A percentile compares a stretch with the other conserved stretches of the same genome.
These are phyloP conservation scores for Ichneumon xanthorius DNA, from an alignment of 2,888 invertebrate genomes.

Conservation along the genomic window DNA sequence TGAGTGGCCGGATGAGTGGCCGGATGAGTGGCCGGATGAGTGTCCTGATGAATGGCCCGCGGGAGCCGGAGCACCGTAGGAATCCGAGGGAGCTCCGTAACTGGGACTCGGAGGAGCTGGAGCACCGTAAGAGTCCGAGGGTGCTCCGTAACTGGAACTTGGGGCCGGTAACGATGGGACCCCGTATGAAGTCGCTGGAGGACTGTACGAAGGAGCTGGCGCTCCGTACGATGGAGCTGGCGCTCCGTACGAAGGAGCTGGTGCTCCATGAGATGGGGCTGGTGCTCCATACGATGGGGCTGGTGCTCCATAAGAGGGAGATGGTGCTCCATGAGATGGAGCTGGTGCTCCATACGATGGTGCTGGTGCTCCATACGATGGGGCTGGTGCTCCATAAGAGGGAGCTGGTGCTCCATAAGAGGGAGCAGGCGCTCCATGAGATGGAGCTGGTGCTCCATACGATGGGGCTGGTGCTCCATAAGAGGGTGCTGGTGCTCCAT, in stretches of 20 bases:
- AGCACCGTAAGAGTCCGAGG: conserved; percentile 63
- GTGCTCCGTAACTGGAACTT: conserved; percentile 57
- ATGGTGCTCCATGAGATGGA: conserved; percentile 68
- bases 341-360: conserved; percentile 72
- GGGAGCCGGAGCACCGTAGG: conserved; percentile 63
- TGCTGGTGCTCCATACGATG: neutral
- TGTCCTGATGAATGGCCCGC: conserved; percentile 33
- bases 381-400: neutral
- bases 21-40: neutral
- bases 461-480: conserved; percentile 65
- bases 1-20: neutral
- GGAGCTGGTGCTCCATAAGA: no score
- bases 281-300: conserved; percentile 63
- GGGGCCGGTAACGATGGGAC: conserved; percentile 69
- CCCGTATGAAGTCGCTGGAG: conserved; percentile 68
- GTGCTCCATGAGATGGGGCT: conserved; percentile 62
- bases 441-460: conserved; percentile 36
- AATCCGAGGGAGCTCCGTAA: conserved; percentile 58
- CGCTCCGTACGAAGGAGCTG: conserved; percentile 65
- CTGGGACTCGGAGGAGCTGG: conserved; percentile 46
- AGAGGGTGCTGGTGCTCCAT: conserved; percentile 57
- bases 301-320: conserved; percentile 62
- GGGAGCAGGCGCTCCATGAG: conserved; percentile 31
- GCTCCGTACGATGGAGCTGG: conserved; percentile 55
- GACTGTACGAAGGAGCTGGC: conserved; percentile 56